These are phyloP conservation scores for Drosophila multiciliata DNA, from an alignment of 2,888 invertebrate species.

Conservation along the genomic window DNA sequence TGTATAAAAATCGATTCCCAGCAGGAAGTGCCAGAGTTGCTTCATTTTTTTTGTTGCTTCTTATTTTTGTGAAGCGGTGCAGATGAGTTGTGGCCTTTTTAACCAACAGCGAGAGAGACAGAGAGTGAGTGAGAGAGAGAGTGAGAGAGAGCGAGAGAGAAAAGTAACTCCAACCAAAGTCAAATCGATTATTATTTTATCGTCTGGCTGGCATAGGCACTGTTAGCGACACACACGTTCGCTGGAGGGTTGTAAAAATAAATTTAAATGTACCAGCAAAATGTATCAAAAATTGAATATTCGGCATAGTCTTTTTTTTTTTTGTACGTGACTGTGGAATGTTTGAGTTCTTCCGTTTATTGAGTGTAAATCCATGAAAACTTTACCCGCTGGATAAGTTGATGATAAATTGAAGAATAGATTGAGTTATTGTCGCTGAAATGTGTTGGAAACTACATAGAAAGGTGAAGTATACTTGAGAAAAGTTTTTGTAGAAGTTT, in stretches of 20 bases:
- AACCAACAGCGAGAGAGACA: slow-evolving; percentile 20
- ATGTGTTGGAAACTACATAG: not conserved
- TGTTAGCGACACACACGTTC: slow-evolving; percentile 45
- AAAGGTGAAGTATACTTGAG: not conserved
- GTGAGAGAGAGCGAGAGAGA: not conserved
- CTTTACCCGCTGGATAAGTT: slow-evolving; percentile 12
- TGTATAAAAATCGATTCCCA: slow-evolving; percentile 64
- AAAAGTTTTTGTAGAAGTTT: not conserved
- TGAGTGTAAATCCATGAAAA: slow-evolving; percentile 24
- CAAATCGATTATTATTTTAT: slow-evolving; percentile 81
- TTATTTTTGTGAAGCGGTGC: slow-evolving; percentile 16
- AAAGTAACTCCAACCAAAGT: slow-evolving; percentile 66
- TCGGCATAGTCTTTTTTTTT: slow-evolving; percentile 29
- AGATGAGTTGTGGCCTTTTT: slow-evolving; percentile 54
- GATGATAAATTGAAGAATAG: slow-evolving; percentile 24
- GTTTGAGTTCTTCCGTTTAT: slow-evolving; percentile 44
- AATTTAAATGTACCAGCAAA: slow-evolving; percentile 69
- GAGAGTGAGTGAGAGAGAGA: not conserved
- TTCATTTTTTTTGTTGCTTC: slow-evolving; percentile 38
- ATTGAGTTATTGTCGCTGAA: not conserved
- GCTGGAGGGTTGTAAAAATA: slow-evolving; percentile 61
- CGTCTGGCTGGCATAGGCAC: slow-evolving; percentile 49
- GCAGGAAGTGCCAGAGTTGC: slow-evolving; percentile 61
- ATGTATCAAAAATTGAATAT: slow-evolving; percentile 70
- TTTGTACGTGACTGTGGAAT: slow-evolving; percentile 63